Evolutionary conservation across 92 coral and sea anemone species (phyloP).

Genomic region (Paramuricea clavata): DNA sequence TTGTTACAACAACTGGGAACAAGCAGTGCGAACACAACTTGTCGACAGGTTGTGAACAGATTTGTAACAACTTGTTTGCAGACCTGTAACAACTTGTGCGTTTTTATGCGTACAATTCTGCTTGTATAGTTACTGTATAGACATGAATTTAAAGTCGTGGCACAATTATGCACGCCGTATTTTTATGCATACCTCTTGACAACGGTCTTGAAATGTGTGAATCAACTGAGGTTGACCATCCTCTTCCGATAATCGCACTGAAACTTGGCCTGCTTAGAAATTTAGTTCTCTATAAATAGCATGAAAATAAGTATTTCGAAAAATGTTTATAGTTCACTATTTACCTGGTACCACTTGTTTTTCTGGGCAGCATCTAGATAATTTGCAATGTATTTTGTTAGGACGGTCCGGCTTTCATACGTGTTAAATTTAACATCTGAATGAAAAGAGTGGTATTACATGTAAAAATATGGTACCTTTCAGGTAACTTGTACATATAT

Average conservation of each 20-base stretch:
- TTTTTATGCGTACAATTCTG: too few species aligned
- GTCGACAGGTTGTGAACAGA: too few species aligned
- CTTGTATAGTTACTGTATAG: background rate
- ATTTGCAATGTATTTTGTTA: background rate
- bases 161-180: too few species aligned
- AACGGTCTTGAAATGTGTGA: background rate
- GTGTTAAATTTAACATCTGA: background rate
- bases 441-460: background rate
- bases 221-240: constrained; percentile 16
- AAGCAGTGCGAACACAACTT: too few species aligned
- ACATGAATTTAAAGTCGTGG: too few species aligned
- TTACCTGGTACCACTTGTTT: constrained; percentile 79
- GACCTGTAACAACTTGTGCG: too few species aligned
- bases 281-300: too few species aligned
- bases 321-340: too few species aligned
- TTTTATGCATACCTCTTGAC: constrained; percentile 15
- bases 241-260: background rate
- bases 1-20: too few species aligned
- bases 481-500: constrained; percentile 87
- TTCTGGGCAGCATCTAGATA: constrained; percentile 91
- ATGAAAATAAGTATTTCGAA: too few species aligned
- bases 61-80: too few species aligned
- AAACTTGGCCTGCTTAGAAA: constrained; percentile 26
- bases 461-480: constrained; percentile 43
- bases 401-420: too few species aligned